phyloP scores from a whole-genome alignment of 2,797 vertebrate species.

The Acanthiza pusilla region DNA sequence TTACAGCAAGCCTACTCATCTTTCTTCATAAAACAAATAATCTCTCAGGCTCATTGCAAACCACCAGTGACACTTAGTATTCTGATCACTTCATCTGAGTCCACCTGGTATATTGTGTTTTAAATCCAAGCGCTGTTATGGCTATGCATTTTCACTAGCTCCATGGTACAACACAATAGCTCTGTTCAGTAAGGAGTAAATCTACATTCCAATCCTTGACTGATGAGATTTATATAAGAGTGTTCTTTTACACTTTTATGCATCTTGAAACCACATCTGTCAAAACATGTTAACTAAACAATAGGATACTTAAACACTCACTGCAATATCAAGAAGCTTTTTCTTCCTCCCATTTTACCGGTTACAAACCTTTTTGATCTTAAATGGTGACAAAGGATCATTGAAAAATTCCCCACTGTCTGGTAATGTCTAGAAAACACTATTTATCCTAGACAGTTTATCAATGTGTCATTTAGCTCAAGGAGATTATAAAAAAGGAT shows the following conservation, averaged over 20 bases:
- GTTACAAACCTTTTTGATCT: conserved; percentile 46
- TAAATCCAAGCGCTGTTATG: background rate
- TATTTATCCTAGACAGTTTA: conserved; percentile 20
- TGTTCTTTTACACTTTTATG: background rate
- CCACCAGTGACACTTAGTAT: background rate
- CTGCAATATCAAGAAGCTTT: conserved; percentile 30
- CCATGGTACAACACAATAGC: background rate
- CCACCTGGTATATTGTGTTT: conserved; percentile 4
- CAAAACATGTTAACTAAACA: conserved; percentile 33
- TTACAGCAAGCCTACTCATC: background rate
- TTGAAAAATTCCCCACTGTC: conserved; percentile 15
- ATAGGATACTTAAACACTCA: background rate
- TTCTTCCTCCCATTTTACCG: background rate
- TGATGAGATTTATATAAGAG: conserved; percentile 2
- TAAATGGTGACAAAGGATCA: background rate
- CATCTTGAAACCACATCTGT: conserved; percentile 24
- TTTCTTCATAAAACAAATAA: conserved; percentile 34
- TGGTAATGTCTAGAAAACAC: background rate
- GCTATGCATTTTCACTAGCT: conserved; percentile 1
- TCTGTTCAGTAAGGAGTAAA: conserved; percentile 10
- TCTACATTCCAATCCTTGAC: conserved; percentile 8
- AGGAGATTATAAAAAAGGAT: background rate
- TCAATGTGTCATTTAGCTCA: conserved; percentile 23
- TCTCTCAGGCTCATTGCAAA: background rate
- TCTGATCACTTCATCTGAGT: background rate